Evolutionary conservation across 2,113 vertebrate species (phyloP), one percentile per base, ranked within the genome.

Genomic region (Guaruba guarouba): DNA sequence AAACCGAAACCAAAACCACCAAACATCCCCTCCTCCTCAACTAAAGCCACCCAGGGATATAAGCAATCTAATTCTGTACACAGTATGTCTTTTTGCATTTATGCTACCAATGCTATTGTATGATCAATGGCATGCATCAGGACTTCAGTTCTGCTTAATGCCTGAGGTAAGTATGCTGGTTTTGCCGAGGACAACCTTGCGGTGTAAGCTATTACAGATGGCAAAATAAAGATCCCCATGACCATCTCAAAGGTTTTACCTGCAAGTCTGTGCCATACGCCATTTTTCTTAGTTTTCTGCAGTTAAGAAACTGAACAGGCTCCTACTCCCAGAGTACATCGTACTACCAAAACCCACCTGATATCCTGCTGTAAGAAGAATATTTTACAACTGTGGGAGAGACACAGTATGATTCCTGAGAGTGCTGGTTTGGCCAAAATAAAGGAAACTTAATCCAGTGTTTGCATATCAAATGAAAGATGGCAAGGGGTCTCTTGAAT

Each of bases 381-480:
- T 10, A 91, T 92, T 95, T 94, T 90, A 73, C 82, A 94, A 69
- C 73, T 94, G 59, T 88, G 83, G 31, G 70, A 94, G 77, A 93
- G 77, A 86, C 3, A 14, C 1, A 2, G 52, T 82, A 49, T n/a
- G 81, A 86, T 81, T 92, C 76, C 90, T 84, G 57, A 84, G 90
- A 92, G 88, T 86, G 19, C 25, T 76, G 52, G 22, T 46, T 96
- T 92, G 71, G 94, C 92, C 68, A 83, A 88, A 92, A 48, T 81
- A 95, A 84, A 92, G 77, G 96, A 93, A 97, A 96, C 28, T 69
- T 95, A 92, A 95, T 94, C 90, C 67, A 84, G 86, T 92, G 92
- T 88, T 96, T 96, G 92, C 86, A 79, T 94, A 94, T 94, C 90
- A 94, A 94, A 82, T 95, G 70, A 88, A 95, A 84, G 88, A 95